A percentile compares a stretch with the other conserved stretches of the same genome.
Conservation (phyloP, 53 echinoderm and acorn worm species). For the Astropecten irregularis region DNA sequence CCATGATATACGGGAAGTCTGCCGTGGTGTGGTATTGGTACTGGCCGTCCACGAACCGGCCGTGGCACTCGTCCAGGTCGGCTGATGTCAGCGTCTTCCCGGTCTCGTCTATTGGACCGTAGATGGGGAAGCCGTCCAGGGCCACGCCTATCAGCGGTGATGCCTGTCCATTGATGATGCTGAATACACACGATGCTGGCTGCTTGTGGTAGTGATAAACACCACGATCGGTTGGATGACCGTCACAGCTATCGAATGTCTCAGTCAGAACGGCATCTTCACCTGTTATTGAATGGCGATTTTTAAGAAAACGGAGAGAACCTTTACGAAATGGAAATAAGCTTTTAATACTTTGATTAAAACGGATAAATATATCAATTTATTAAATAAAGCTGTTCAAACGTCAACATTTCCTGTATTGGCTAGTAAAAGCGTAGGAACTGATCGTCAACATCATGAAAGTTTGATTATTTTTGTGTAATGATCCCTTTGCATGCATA, state of each 20-base stretch:
- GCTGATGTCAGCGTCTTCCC: constrained; percentile 63
- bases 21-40: constrained; percentile 90
- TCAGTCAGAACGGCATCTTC: constrained; percentile 68
- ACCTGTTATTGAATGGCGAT: too few species aligned
- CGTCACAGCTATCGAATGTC: constrained; percentile 79
- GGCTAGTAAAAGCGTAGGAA: too few species aligned
- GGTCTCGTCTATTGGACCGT: constrained; percentile 82
- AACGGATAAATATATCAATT: too few species aligned
- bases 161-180: constrained; percentile 29
- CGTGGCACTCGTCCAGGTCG: constrained; percentile 84
- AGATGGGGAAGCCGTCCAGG: constrained; percentile 85
- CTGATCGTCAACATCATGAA: too few species aligned
- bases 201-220: constrained; percentile 85
- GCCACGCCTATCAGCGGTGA: constrained; percentile 84
- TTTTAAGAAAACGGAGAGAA: too few species aligned
- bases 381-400: too few species aligned
- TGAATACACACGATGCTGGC: constrained; percentile 62
- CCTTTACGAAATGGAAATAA: too few species aligned
- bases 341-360: too few species aligned
- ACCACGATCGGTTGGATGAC: constrained; percentile 63
- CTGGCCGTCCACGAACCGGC: constrained; percentile 66
- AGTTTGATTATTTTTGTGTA: too few species aligned
- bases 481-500: too few species aligned
- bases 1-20: constrained; percentile 86
- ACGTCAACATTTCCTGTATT: too few species aligned